Conservation (phyloP, 2,797 vertebrate genomes). For the Gobio occitaniae region DNA sequence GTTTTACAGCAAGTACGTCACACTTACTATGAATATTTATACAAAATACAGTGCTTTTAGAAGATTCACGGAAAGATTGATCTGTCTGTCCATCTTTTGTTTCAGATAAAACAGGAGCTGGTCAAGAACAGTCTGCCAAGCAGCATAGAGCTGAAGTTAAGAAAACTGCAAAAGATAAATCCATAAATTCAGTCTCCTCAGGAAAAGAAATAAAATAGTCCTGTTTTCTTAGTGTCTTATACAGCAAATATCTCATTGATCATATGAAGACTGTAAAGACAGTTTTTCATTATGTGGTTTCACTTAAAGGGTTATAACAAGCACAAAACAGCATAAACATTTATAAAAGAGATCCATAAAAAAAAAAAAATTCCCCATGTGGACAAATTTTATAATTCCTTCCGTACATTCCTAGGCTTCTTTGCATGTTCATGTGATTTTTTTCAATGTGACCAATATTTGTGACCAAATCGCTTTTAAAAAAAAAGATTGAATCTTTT, state of each 20-base stretch:
- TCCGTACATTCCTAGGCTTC: not conserved
- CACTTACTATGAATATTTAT: not conserved
- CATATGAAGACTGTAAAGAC: not conserved
- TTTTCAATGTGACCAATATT: not conserved
- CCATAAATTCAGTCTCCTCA: not conserved
- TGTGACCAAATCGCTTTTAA: not conserved
- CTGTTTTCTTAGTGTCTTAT: fast-evolving
- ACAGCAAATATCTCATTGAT: not conserved
- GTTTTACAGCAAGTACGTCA: not conserved
- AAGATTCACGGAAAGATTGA: too few relatives aligned
- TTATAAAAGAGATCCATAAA: not conserved
- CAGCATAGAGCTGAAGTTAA: not conserved
- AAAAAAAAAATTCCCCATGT: not conserved
- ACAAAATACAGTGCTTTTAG: not conserved
- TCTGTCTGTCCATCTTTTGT: not conserved
- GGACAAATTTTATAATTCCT: not conserved
- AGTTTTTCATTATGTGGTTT: not conserved
- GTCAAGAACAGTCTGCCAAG: not conserved
- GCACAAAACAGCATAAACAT: not conserved
- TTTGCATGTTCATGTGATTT: not conserved
- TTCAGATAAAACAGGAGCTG: slow-evolving; percentile 14
- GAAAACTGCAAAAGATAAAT: not conserved
- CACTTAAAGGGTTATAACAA: not conserved
- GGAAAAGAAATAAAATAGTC: not conserved
- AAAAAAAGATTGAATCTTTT: not conserved